phyloP scores from a whole-genome alignment of 1,140 invertebrate genomes.

The Aphelinus certus region DNA sequence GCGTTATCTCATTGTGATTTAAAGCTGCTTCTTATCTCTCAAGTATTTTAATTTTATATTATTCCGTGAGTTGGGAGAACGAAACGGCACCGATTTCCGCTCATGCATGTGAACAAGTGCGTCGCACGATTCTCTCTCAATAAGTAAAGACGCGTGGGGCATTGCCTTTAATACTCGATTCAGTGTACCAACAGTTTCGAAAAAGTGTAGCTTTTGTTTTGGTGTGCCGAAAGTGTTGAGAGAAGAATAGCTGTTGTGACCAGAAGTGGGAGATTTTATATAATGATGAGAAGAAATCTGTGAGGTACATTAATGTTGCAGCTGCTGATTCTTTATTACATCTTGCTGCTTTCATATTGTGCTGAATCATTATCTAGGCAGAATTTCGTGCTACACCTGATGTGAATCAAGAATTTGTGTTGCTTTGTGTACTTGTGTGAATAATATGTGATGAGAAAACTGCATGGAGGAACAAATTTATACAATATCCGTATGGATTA shows the following conservation, averaged over 20 bases:
- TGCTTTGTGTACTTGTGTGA: neutral
- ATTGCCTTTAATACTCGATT: no score
- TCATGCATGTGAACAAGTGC: slow-evolving; percentile 29
- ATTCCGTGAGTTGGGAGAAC: slow-evolving; percentile 25
- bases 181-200: no score
- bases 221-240: slow-evolving; percentile 3
- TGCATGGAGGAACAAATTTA: slow-evolving; percentile 7
- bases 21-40: slow-evolving; percentile 36
- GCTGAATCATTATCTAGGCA: neutral
- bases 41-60: slow-evolving; percentile 37
- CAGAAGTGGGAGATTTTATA: neutral
- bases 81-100: slow-evolving; percentile 10
- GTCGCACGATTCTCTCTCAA: neutral
- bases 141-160: no score
- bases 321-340: neutral
- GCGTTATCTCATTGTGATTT: slow-evolving; percentile 38
- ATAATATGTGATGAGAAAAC: slow-evolving; percentile 1
- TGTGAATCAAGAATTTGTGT: slow-evolving; percentile 5
- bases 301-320: slow-evolving; percentile 17
- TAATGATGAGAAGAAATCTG: slow-evolving; percentile 8
- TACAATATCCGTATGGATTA: slow-evolving; percentile 21
- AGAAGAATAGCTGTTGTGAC: no score
- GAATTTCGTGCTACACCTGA: slow-evolving; percentile 22
- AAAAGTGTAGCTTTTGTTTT: neutral
- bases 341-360: neutral